Evolutionary conservation across 2,113 vertebrate species (phyloP).

Genomic region (Picathartes gymnocephalus): DNA sequence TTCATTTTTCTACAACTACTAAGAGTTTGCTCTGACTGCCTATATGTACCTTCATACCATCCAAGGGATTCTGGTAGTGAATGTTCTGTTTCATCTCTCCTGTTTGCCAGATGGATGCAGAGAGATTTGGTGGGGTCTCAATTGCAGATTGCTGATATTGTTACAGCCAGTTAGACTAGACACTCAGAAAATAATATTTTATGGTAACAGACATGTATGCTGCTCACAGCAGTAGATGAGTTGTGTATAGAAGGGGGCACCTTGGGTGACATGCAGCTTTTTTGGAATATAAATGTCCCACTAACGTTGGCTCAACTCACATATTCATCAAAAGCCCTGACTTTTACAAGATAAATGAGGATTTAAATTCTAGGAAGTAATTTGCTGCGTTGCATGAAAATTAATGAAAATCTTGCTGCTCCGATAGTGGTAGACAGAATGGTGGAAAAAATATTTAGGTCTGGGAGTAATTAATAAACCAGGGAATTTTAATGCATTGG

Average conservation of each 20-base stretch:
- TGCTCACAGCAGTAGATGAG: background rate
- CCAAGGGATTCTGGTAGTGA: background rate
- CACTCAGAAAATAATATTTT: background rate
- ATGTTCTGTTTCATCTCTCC: background rate
- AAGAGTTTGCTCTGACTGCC: background rate
- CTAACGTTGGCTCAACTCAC: background rate
- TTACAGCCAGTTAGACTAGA: background rate
- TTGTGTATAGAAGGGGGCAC: background rate
- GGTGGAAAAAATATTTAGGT: constrained; percentile 11
- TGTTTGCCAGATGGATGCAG: background rate
- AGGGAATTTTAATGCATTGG: background rate
- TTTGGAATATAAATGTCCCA: background rate
- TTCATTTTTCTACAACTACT: background rate
- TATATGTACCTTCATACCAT: fast-evolving
- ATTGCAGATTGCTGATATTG: background rate
- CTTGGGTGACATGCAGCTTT: background rate
- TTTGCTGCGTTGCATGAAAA: constrained; percentile 20
- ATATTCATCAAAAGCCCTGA: background rate
- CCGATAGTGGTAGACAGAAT: background rate
- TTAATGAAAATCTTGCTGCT: constrained; percentile 29
- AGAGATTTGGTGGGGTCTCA: background rate
- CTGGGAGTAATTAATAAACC: constrained; percentile 37
- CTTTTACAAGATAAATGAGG: constrained; percentile 32
- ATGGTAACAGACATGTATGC: background rate
- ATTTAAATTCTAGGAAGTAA: constrained; percentile 25